Evolutionary conservation across 2,888 invertebrate species (phyloP), one percentile per base, ranked within the genome.

Genomic region (Glaucopsyche alexis): DNA sequence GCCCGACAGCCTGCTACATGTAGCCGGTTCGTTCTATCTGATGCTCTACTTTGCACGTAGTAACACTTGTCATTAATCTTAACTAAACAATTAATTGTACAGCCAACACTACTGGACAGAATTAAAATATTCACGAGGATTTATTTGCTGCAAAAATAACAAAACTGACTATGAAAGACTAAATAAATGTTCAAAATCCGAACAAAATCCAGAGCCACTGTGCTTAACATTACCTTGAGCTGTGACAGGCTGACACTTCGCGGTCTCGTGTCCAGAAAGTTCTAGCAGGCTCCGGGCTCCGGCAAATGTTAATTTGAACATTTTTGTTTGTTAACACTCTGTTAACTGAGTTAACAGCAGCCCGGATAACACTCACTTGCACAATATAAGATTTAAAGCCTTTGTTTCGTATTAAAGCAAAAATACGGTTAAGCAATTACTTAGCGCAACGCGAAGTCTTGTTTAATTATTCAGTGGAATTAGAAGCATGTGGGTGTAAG

Each of bases 271-370:
- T 47, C 47, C 47, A 13, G 47, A 47, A 11, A 2, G 47, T 11
- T 47, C 11, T 13, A 47, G 1, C 47, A 47, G 42, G 42, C 8
- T 42, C 42, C 42, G 29, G 42, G 42, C 8, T 42, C 42, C 42
- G 29, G 60, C 60, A 16, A 60, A 11, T 60, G 55, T 16, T 60
- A 60, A 60, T 60, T 38, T 29, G 29, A 60, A 60, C 29, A 60
- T 60, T 60, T 60, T 60, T 60, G 60, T 60, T 52, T 38, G 60
- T 13, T 60, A n/a, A 19, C 11, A 29, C 11, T 19, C 47, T 47
- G 19, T 11, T 29, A 29, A 60, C 60, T 7, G 55, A 5, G 29
- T 60, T 7, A 60, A 38, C 60, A 60, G 11, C 11, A 16, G 7
- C 13, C 38, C 13, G 14, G 60, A 38, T 60, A 60, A 60, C 60